Percentiles rank a stretch among this genome's conserved stretches.
phyloP scores from a whole-genome alignment of 2,113 vertebrate species.

The Tinamus guttatus region DNA sequence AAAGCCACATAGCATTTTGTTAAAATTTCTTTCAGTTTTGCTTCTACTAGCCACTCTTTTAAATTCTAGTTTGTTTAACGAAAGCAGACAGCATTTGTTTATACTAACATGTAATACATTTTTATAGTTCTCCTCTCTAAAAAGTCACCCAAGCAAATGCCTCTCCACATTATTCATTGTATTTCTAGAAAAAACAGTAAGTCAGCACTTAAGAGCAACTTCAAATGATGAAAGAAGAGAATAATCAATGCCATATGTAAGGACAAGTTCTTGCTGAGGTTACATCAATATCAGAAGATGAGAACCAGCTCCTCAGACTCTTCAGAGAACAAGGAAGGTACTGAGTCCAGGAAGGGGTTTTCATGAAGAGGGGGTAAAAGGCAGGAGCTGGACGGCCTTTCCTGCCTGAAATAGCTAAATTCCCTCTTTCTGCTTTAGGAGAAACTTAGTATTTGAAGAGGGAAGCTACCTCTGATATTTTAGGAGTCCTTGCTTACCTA shows the following conservation, averaged over 20 bases:
- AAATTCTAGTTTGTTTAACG: background rate
- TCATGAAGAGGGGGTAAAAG: background rate
- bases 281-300: constrained; percentile 37
- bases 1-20: background rate
- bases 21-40: background rate
- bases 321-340: constrained; percentile 12
- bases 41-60: background rate
- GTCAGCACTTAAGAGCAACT: background rate
- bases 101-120: background rate
- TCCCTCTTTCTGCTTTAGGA: background rate
- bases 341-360: background rate
- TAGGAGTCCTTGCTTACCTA: background rate
- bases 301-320: constrained; percentile 38
- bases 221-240: background rate
- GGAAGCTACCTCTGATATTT: background rate
- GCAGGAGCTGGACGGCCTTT: constrained; percentile 2
- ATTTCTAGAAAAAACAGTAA: background rate
- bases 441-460: background rate
- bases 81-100: background rate
- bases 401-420: background rate
- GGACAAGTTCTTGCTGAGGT: constrained; percentile 20
- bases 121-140: background rate
- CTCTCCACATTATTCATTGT: background rate
- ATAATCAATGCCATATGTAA: constrained; percentile 41
- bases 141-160: background rate